phyloP scores from a whole-genome alignment of 2,797 vertebrate species.

The Tragopan temminckii region DNA sequence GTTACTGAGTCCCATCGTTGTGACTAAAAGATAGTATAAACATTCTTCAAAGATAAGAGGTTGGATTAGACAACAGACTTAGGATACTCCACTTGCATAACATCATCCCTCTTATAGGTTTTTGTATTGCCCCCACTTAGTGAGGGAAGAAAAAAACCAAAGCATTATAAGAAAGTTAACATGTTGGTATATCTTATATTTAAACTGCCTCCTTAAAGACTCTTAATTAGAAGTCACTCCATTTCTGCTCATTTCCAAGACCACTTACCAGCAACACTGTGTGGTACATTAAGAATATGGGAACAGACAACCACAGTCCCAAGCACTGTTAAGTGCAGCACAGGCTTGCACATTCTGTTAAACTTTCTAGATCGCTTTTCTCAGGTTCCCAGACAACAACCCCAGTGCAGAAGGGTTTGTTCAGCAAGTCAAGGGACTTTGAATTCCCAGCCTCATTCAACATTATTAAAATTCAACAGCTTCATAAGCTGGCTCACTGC shows the following conservation, averaged over 20 bases:
- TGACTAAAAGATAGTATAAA: not conserved
- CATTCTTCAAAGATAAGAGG: not conserved
- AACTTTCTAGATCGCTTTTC: not conserved
- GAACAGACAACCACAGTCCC: not conserved
- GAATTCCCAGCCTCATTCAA: not conserved
- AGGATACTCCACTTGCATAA: not conserved
- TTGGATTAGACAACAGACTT: not conserved
- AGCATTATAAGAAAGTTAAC: not conserved
- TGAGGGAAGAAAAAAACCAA: not conserved
- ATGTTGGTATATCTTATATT: not conserved
- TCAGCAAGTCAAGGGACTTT: not conserved
- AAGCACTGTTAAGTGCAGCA: accelerated
- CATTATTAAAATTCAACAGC: not conserved
- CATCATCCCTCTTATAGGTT: not conserved
- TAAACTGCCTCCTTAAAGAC: not conserved
- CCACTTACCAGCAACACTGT: not conserved
- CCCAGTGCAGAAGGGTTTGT: not conserved
- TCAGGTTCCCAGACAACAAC: not conserved
- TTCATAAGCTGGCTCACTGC: not conserved
- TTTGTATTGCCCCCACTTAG: not conserved
- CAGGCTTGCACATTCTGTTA: not conserved
- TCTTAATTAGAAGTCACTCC: not conserved
- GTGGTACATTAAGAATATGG: not conserved
- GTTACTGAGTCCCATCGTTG: not conserved
- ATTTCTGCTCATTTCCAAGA: not conserved